Evolutionary conservation across 2,797 vertebrate species (phyloP).

Genomic region (Sebastes taczanowskii): DNA sequence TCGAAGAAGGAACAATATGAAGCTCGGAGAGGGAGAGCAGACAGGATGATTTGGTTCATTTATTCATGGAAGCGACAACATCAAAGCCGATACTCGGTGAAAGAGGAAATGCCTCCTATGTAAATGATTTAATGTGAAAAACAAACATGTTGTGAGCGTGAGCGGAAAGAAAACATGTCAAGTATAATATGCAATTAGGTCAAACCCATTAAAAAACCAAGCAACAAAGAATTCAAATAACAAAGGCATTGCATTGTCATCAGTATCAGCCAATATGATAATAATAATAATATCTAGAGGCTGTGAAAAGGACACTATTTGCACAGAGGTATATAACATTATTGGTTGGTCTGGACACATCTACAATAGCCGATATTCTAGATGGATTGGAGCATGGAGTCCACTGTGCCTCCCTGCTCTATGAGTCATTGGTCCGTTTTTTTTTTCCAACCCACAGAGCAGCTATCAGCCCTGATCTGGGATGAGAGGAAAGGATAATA

Average conservation of each 20-base stretch:
- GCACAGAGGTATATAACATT: background rate
- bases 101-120: conserved; percentile 39
- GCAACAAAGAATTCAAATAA: background rate
- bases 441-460: conserved; percentile 22
- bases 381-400: conserved; percentile 3
- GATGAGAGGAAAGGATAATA: background rate
- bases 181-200: conserved; percentile 42
- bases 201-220: conserved; percentile 3
- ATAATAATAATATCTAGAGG: background rate
- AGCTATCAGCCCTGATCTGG: background rate
- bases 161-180: background rate
- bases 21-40: background rate
- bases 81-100: conserved; percentile 30
- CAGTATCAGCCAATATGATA: background rate
- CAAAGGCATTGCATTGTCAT: background rate
- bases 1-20: conserved; percentile 1
- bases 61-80: conserved; percentile 43
- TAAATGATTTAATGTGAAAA: conserved; percentile 52
- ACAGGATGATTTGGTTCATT: conserved; percentile 30
- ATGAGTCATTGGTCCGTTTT: conserved; percentile 38
- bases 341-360: conserved; percentile 11
- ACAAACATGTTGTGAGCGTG: conserved; percentile 22
- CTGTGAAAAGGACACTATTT: background rate
- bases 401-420: background rate
- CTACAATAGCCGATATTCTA: background rate